Base-by-base conservation (phyloP, 2,113 vertebrate species). In the Candoia aspera region DNA sequence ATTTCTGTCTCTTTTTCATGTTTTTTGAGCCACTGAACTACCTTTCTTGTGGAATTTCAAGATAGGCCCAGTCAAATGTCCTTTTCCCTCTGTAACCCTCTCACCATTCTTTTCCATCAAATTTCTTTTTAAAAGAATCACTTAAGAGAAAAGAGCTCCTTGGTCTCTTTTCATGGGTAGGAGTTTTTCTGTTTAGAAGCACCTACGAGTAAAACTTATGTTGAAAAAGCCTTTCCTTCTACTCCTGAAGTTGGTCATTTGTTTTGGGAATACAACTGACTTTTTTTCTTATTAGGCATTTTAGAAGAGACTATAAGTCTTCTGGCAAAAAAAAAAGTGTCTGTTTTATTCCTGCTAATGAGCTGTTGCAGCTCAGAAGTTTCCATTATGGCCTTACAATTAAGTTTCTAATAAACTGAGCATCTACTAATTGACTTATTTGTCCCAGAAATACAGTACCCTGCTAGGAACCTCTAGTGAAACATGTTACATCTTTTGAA, bases 401-500 rank as follows among this genome's bases (percentile, higher is more conserved):
- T 97, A 96, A 94, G 91, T 95, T 96, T 94, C 95, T 96, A 96
- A 96, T 95, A 97, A 97, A 97, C 93, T 97, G 95, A 95, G 93
- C 94, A 97, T 95, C 87, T 93, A 94, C 91, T 97, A 96, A 97
- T 95, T 94, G 96, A 96, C 93, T 95, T 96, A 94, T 85, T 90
- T 89, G 93, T 97, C 95, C 96, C 95, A 90, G 60, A 92, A 96
- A 95, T 91, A 91, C 84, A 92, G 90, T 59, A 95, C 87, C 94
- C 88, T 96, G 84, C 88, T 84, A 95, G 92, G 62, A 96, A 96
- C 58, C 93, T 95, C 96, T 94, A 94, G 53, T 8, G 26, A 95
- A 91, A 88, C 1, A 42, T 91, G 96, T 96, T 92, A 90, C 91
- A 95, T 92, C 93, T 92, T 68, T 88, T 91, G 90, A 93, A 55